These are phyloP conservation scores for Cataglyphis livida DNA, from an alignment of 2,888 invertebrate genomes.

Conservation along the genomic window DNA sequence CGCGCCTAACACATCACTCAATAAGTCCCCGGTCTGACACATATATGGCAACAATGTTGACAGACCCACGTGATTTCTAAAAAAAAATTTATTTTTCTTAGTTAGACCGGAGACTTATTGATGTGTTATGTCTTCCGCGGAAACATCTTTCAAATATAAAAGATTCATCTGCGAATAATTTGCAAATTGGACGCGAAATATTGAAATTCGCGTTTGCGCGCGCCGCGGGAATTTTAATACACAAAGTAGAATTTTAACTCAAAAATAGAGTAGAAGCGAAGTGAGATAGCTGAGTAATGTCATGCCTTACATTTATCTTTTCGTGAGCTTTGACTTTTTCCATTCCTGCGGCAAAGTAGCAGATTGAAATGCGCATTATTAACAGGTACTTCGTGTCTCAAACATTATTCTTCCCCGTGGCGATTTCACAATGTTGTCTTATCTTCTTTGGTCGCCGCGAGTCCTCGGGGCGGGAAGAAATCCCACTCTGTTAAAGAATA, in stretches of 20 bases:
- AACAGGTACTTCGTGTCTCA: slow-evolving; percentile 35
- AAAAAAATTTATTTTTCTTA: too few species aligned
- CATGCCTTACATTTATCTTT: slow-evolving; percentile 9
- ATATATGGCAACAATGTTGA: too few species aligned
- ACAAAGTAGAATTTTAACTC: slow-evolving; percentile 55
- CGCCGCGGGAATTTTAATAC: slow-evolving; percentile 33
- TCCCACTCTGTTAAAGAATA: slow-evolving; percentile 31
- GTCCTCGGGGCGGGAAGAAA: neutral
- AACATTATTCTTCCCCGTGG: slow-evolving; percentile 35
- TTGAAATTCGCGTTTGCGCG: slow-evolving; percentile 31
- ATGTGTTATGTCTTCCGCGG: neutral
- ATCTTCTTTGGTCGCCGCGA: slow-evolving; percentile 17
- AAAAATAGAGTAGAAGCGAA: neutral
- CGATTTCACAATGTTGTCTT: slow-evolving; percentile 35
- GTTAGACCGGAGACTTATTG: too few species aligned
- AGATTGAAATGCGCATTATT: slow-evolving; percentile 55
- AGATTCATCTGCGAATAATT: slow-evolving; percentile 27
- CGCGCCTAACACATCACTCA: too few species aligned
- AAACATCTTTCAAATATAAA: slow-evolving; percentile 50
- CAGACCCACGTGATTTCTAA: too few species aligned
- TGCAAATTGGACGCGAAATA: slow-evolving; percentile 63
- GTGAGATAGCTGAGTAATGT: slow-evolving; percentile 3
- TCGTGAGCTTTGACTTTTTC: slow-evolving; percentile 23
- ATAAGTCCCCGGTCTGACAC: too few species aligned
- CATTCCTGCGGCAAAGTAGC: neutral